phyloP scores from a whole-genome alignment of 2,888 invertebrate species.

The Adineta ricciae region DNA sequence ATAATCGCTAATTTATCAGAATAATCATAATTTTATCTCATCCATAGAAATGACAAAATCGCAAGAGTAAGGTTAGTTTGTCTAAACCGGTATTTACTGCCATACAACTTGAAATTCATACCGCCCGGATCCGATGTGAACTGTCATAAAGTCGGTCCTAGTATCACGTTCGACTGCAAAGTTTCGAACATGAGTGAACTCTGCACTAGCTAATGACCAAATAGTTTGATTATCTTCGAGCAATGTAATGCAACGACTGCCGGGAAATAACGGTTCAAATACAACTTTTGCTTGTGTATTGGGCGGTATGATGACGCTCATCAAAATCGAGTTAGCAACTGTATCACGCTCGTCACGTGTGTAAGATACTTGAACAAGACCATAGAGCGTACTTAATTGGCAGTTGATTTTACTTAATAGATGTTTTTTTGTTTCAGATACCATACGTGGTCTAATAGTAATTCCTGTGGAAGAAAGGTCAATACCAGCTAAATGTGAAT shows the following conservation, averaged over 20 bases:
- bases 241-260: background rate
- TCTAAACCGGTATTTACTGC: too few relatives aligned
- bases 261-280: background rate
- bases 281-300: background rate
- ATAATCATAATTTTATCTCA: too few relatives aligned
- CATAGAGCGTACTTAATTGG: background rate
- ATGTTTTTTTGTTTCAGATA: background rate
- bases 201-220: background rate
- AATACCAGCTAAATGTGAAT: conserved; percentile 1
- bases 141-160: too few relatives aligned
- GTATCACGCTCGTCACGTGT: background rate
- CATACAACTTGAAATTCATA: too few relatives aligned
- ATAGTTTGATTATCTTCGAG: background rate
- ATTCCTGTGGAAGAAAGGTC: background rate
- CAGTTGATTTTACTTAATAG: background rate
- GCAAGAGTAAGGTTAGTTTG: too few relatives aligned
- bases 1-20: too few relatives aligned
- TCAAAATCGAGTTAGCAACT: background rate
- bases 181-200: too few relatives aligned
- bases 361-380: background rate
- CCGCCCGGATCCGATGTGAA: too few relatives aligned
- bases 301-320: background rate
- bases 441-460: background rate
- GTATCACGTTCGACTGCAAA: too few relatives aligned
- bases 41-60: too few relatives aligned